Conservation (phyloP, 2,797 vertebrate genomes). For the Trachurus trachurus region DNA sequence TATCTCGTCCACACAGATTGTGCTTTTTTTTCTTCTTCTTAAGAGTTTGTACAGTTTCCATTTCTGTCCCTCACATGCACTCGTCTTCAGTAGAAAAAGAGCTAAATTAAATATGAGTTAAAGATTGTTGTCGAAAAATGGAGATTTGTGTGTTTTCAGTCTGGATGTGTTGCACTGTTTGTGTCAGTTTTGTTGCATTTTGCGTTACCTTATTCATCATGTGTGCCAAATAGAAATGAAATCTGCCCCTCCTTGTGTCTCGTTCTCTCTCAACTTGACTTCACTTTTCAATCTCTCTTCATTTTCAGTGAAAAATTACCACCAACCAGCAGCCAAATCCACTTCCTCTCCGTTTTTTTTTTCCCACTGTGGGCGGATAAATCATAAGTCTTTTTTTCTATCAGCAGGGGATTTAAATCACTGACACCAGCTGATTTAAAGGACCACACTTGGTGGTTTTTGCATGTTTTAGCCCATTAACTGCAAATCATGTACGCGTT, state of each 20-base stretch:
- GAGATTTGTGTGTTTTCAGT: not conserved
- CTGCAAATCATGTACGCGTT: not conserved
- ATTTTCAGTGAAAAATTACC: slow-evolving; percentile 7
- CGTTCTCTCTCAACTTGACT: not conserved
- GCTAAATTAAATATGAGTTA: not conserved
- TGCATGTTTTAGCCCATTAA: slow-evolving; percentile 6
- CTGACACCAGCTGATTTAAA: not conserved
- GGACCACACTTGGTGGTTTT: not conserved
- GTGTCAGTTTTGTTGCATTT: not conserved
- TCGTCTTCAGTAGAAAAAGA: not conserved
- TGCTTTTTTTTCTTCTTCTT: not conserved
- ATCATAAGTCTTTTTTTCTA: slow-evolving; percentile 8
- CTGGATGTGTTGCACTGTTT: not conserved
- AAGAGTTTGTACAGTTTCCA: not conserved
- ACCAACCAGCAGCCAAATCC: not conserved
- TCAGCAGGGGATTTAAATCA: slow-evolving; percentile 19
- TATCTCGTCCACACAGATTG: slow-evolving; percentile 23
- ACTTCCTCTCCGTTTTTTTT: slow-evolving; percentile 12
- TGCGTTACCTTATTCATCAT: not conserved
- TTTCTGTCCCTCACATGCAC: not conserved
- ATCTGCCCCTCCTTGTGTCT: not conserved
- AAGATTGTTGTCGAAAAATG: not conserved
- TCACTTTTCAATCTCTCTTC: not conserved
- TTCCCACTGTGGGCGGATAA: not conserved
- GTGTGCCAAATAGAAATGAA: not conserved